Evolutionary conservation across 2,888 invertebrate genomes (phyloP), one percentile per base, ranked within the genome.

Genomic region (Drosophila picticornis): DNA sequence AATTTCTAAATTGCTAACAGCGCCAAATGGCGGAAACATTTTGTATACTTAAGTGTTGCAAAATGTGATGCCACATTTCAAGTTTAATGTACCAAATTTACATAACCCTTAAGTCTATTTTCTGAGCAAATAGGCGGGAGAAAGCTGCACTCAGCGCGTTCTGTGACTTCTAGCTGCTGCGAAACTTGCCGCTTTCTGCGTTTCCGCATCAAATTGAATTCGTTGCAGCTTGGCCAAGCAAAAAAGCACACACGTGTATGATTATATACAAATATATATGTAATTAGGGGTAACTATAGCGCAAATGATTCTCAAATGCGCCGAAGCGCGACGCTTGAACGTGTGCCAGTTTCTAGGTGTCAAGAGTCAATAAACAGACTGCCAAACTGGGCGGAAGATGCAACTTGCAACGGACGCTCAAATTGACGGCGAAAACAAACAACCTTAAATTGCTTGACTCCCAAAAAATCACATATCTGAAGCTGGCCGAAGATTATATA

Each of bases 131-230:
- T 51, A 36, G 46, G 16, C 19, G 55, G 55, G 89, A 80, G 89
- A 89, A 85, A 89, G 90, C 84, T 75, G 72, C 71, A 60, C 48
- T 27, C 43, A 63, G 63, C 52, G 59, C 66, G 64, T 88, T 86
- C 89, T 88, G 66, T 76, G 51, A 56, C 64, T 83, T 86, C 90
- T 89, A 67, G 67, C 60, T 56, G 70, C 60, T 56, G 29, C 51
- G 29, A 73, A 67, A 68, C 66, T 84, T 90, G 82, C 77, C 88
- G 87, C 91, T 87, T 87, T 87, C 87, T 87, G 83, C 84, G 69
- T 88, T 90, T 90, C 70, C 78, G 50, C 61, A 77, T 80, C 16
- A 46, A 62, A 52, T 51, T 51, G 48, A 72, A 60, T 46, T 51
- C n/a, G 4, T 36, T 62, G 50, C 59, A 68, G 59, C 65, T 38